These are phyloP conservation scores for Synanceia verrucosa DNA, from an alignment of 2,797 vertebrate genomes.

Conservation along the genomic window DNA sequence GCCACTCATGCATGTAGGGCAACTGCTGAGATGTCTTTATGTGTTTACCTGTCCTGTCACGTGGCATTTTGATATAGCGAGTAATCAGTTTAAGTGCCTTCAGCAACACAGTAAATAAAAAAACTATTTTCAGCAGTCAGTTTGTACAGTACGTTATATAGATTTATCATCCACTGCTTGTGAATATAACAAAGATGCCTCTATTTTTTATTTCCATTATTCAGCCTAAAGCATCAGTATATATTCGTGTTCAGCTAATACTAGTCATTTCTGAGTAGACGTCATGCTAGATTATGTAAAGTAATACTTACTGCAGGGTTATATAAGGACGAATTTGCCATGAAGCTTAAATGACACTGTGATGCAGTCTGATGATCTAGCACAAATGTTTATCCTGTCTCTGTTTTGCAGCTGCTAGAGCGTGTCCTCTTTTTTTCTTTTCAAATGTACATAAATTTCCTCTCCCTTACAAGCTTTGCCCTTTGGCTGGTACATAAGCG, in stretches of 20 bases:
- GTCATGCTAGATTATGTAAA: conserved; percentile 17
- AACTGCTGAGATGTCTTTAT: not conserved
- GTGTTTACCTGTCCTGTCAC: conserved; percentile 2
- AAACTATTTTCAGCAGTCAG: conserved; percentile 9
- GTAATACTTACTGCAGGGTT: conserved; percentile 21
- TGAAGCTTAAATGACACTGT: conserved; percentile 9
- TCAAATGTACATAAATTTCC: conserved; percentile 21
- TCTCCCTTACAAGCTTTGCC: conserved; percentile 39
- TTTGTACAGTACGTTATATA: conserved; percentile 9
- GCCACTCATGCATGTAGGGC: conserved; percentile 11
- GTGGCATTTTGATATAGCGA: conserved; percentile 9
- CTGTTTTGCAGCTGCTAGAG: conserved; percentile 8
- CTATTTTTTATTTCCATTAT: conserved; percentile 6
- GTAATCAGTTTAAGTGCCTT: conserved; percentile 16
- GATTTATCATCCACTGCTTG: conserved; percentile 11
- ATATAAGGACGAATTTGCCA: conserved; percentile 24
- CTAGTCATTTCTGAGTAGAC: not conserved
- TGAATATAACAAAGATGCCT: not conserved
- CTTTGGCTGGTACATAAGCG: conserved; percentile 41
- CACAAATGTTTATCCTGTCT: not conserved
- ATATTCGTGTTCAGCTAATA: not conserved
- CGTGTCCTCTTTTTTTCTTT: not conserved
- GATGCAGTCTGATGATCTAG: not conserved
- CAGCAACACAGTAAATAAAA: conserved; percentile 1
- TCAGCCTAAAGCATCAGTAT: conserved; percentile 1